phyloP scores from a whole-genome alignment of 2,888 invertebrate species.

The Ashinkailepas kermadecensis region DNA sequence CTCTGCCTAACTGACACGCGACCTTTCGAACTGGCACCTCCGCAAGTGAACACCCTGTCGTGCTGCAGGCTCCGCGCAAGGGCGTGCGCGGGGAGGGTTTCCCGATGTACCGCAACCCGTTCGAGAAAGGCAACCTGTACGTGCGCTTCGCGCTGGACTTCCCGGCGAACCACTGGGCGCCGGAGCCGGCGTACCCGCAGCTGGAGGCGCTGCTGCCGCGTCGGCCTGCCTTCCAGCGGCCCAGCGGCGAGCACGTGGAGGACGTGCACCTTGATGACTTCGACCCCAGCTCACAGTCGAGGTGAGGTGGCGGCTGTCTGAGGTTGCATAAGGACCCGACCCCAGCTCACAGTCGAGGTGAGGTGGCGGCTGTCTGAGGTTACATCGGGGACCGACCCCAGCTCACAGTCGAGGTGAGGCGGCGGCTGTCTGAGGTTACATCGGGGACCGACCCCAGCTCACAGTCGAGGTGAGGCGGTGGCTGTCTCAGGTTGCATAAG shows the following conservation, averaged over 20 bases:
- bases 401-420: no score
- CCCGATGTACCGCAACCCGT: conserved; percentile 76
- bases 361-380: no score
- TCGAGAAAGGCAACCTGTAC: conserved; percentile 77
- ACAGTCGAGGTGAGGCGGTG: no score
- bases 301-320: neutral
- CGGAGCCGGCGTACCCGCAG: neutral
- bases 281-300: neutral
- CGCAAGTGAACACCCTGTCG: neutral
- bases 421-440: no score
- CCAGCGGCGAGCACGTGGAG: neutral
- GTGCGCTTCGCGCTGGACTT: conserved; percentile 79
- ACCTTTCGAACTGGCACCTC: no score
- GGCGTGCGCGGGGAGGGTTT: conserved; percentile 79
- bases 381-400: no score
- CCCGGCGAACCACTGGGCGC: conserved; percentile 54
- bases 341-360: neutral
- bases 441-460: no score
- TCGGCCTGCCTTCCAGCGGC: neutral
- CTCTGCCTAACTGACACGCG: no score
- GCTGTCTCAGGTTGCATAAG: no score
- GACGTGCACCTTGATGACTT: conserved; percentile 15
- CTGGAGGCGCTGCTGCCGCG: conserved; percentile 12
- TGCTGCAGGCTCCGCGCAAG: neutral
- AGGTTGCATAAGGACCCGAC: no score